Evolutionary conservation across 2,888 invertebrate species (phyloP), one percentile per base, ranked within the genome.

Genomic region (Cylindroiulus punctatus): DNA sequence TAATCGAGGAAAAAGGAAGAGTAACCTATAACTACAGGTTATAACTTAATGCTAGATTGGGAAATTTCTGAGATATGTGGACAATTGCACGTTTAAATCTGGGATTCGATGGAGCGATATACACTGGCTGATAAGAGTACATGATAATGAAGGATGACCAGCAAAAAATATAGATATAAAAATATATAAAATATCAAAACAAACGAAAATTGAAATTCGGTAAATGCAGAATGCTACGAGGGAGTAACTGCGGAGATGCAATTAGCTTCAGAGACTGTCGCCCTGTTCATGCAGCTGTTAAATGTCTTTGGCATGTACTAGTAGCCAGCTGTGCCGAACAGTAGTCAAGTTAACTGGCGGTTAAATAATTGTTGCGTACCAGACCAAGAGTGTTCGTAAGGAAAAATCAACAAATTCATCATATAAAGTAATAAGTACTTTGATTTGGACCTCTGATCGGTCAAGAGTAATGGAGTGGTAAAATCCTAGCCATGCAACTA

Each of bases 181-280:
- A 76, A 76, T 76, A 30, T 76, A 76, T 76, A 76, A 76, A 76
- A 30, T 76, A 76, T 76, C 76, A 76, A 76, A 76, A 76, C 76
- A 12, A 76, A 76, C 17, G 76, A 76, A 76, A 76, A 76, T 12
- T 76, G 76, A 76, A 76, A 76, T 76, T 76, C 76, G 12, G 26
- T 76, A 76, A 76, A 76, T 76, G 76, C 76, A 76, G 76, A 30
- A 30, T 76, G 76, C 26, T 76, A 14, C 76, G n/a, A 26, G 44
- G 12, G 44, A 44, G 44, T 44, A 44, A 76, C 0, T 14, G 26
- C 17, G 17, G 14, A 30, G 30, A 1, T 30, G 1, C 30, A 30
- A 76, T 30, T 76, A 14, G 30, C 30, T 76, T 36, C 14, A 3
- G 1, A 76, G 30, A 30, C 26, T 30, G 26, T 30, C 30, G 14